Conservation (phyloP, 2,113 vertebrate genomes). For the Hypomesus transpacificus region DNA sequence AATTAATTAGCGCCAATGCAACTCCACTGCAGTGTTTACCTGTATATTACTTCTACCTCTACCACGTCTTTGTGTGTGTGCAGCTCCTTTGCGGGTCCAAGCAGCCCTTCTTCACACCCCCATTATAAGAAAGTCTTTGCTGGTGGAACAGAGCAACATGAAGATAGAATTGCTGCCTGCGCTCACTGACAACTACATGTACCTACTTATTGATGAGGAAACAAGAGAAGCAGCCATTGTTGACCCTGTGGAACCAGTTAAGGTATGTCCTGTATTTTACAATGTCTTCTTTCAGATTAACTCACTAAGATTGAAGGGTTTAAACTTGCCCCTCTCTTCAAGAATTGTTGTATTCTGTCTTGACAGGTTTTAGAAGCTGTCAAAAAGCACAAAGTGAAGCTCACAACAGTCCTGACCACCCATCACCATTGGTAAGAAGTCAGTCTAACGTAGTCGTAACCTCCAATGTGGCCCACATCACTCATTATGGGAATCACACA, state of each 20-base stretch:
- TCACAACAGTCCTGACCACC: slow-evolving; percentile 91
- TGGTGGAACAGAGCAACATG: slow-evolving; percentile 78
- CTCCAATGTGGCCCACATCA: neutral
- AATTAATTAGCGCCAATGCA: too few species aligned
- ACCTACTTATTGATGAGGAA: slow-evolving; percentile 88
- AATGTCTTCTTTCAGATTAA: neutral
- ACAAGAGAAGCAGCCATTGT: slow-evolving; percentile 88
- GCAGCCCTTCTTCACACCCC: slow-evolving; percentile 56
- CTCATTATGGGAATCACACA: neutral
- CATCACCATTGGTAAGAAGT: slow-evolving; percentile 92
- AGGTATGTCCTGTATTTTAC: slow-evolving; percentile 66
- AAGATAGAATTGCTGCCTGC: slow-evolving; percentile 89
- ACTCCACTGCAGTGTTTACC: too few species aligned
- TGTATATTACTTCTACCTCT: too few species aligned
- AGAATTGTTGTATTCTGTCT: neutral
- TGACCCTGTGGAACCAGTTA: slow-evolving; percentile 91
- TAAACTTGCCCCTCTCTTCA: too few species aligned
- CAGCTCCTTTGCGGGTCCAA: slow-evolving; percentile 71
- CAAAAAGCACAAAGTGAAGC: slow-evolving; percentile 83
- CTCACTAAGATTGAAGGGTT: neutral
- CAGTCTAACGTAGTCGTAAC: neutral
- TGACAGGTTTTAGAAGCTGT: slow-evolving; percentile 86
- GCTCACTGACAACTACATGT: slow-evolving; percentile 98
- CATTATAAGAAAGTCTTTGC: slow-evolving; percentile 61
- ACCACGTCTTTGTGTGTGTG: neutral